phyloP scores from a whole-genome alignment of 2,113 vertebrate species.

The Tragelaphus buxtoni region DNA sequence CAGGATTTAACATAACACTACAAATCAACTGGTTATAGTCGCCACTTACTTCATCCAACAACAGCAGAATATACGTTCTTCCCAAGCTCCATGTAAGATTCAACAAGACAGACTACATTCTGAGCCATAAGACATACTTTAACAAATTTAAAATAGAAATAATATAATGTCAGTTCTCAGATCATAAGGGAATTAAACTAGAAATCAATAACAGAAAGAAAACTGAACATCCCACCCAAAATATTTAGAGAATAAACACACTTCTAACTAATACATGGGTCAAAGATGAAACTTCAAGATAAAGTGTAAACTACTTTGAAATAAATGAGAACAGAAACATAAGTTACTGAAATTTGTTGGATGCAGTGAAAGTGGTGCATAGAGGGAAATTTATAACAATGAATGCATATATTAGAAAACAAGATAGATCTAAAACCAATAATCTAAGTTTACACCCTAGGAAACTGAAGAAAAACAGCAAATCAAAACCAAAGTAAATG shows the following conservation, averaged over 20 bases:
- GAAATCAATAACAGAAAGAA: neutral
- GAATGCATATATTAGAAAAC: neutral
- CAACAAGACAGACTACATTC: neutral
- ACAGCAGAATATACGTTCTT: neutral
- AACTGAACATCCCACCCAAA: neutral
- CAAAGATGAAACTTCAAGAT: neutral
- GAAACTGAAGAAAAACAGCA: neutral
- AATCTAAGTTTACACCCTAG: neutral
- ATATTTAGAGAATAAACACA: neutral
- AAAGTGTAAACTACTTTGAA: neutral
- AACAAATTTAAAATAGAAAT: neutral
- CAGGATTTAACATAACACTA: neutral
- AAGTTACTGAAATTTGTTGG: neutral
- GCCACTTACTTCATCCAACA: neutral
- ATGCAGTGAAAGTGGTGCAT: neutral
- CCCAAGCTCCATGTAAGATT: neutral
- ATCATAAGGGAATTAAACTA: neutral
- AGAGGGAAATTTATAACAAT: neutral
- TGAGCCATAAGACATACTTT: neutral
- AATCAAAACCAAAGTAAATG: neutral
- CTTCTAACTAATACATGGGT: neutral
- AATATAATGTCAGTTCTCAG: neutral
- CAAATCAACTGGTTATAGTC: neutral
- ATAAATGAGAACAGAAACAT: neutral
- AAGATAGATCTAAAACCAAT: no score